Evolutionary conservation across 2,113 vertebrate species (phyloP).

Genomic region (Spilogale gracilis): DNA sequence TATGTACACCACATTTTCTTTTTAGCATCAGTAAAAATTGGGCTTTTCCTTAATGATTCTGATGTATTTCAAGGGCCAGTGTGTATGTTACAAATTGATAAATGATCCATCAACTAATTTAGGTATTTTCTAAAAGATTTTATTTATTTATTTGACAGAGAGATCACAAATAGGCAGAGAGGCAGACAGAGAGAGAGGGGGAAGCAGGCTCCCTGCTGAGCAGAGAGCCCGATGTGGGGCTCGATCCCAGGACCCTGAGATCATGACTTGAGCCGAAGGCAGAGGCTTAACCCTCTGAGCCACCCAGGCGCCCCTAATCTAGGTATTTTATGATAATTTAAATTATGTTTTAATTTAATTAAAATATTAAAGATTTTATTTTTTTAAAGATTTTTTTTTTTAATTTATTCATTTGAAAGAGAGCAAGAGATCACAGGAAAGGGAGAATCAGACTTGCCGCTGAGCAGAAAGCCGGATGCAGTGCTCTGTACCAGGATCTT

Average conservation of each 20-base stretch:
- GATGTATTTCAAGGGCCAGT: neutral
- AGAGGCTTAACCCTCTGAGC: too few relatives aligned
- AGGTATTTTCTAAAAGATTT: neutral
- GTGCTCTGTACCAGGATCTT: neutral
- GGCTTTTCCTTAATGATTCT: neutral
- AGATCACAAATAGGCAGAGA: too few relatives aligned
- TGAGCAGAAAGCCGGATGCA: neutral
- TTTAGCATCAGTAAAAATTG: conserved; percentile 45
- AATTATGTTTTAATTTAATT: neutral
- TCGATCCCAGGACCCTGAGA: too few relatives aligned
- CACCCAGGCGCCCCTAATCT: neutral
- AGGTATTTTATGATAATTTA: conserved; percentile 44
- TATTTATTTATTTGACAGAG: too few relatives aligned
- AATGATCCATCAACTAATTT: neutral
- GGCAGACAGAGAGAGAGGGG: too few relatives aligned
- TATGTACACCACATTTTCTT: conserved; percentile 11
- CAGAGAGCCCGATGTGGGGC: too few relatives aligned
- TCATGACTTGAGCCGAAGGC: too few relatives aligned
- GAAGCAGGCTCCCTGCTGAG: too few relatives aligned
- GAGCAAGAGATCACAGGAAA: neutral
- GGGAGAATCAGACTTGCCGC: neutral
- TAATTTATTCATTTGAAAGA: neutral
- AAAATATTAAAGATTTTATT: too few relatives aligned
- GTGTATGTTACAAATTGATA: conserved; percentile 24
- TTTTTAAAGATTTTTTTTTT: neutral